Conservation (phyloP, 2,113 vertebrate species). For the Hyaena hyaena region DNA sequence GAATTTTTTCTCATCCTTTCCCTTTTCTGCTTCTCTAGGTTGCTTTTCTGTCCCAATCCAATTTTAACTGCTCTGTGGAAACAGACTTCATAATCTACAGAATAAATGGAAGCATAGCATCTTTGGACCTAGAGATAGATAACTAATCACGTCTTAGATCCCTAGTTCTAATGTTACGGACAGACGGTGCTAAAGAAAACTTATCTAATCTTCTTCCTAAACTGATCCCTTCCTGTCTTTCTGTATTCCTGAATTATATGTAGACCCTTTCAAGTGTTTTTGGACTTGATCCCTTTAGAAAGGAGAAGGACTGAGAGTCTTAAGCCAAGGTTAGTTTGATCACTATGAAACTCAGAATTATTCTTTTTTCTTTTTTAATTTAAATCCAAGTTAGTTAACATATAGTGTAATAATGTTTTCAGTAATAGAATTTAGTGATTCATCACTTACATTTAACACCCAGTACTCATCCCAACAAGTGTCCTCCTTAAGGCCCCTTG, state of each 20-base stretch:
- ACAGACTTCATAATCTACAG: background rate
- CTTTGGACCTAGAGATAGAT: background rate
- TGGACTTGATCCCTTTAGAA: background rate
- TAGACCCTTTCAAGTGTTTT: background rate
- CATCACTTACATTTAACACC: too few relatives aligned
- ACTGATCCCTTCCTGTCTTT: background rate
- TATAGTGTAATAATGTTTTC: too few relatives aligned
- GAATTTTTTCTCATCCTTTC: background rate
- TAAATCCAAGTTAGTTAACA: too few relatives aligned
- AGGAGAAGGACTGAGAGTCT: background rate
- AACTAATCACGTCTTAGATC: background rate
- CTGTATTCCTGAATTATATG: background rate
- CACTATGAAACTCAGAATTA: background rate
- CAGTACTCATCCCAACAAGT: too few relatives aligned
- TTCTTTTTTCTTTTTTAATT: background rate
- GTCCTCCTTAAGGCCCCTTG: too few relatives aligned
- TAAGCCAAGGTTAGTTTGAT: background rate
- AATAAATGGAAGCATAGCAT: background rate
- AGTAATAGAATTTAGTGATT: too few relatives aligned
- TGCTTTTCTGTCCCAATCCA: background rate
- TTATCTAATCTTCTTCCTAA: background rate
- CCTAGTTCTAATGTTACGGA: background rate
- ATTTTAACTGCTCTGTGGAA: slow-evolving; percentile 1
- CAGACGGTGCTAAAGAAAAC: background rate
- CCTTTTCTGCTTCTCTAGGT: background rate